A percentile compares a stretch with the other conserved stretches of the same genome.
phyloP scores from a whole-genome alignment of 2,888 invertebrate genomes.

The Anagyrus pseudococci region DNA sequence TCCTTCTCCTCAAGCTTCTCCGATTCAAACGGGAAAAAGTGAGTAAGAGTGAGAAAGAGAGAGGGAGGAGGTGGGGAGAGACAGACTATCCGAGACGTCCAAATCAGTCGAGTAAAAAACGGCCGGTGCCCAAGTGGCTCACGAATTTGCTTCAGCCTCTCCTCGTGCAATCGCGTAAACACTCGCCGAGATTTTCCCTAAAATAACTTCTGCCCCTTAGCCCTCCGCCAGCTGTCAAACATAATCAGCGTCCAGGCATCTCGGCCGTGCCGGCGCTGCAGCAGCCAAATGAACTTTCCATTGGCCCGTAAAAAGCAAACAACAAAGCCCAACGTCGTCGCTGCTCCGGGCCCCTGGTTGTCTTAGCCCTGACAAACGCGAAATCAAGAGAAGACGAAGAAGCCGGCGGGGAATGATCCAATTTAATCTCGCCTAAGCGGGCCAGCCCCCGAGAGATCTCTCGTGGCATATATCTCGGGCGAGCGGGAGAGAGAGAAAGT shows the following conservation, averaged over 20 bases:
- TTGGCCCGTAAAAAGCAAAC: constrained; percentile 12
- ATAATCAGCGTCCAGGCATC: constrained; percentile 21
- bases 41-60: no score
- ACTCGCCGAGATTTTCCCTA: constrained; percentile 5
- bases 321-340: constrained; percentile 1
- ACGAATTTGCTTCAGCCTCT: background rate
- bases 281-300: constrained; percentile 17
- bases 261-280: background rate
- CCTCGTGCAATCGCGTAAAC: constrained; percentile 1
- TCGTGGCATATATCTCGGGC: background rate
- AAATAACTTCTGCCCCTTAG: constrained; percentile 2
- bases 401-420: constrained; percentile 8
- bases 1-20: background rate
- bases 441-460: background rate
- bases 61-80: background rate
- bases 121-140: no score
- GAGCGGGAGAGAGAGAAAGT: background rate
- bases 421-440: constrained; percentile 24
- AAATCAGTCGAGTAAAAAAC: no score
- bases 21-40: background rate
- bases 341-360: background rate
- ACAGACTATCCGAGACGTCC: no score
- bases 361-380: background rate
- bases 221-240: constrained; percentile 7
- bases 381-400: constrained; percentile 7